Evolutionary conservation across 2,797 vertebrate genomes (phyloP).

Genomic region (Glyptemys insculpta): DNA sequence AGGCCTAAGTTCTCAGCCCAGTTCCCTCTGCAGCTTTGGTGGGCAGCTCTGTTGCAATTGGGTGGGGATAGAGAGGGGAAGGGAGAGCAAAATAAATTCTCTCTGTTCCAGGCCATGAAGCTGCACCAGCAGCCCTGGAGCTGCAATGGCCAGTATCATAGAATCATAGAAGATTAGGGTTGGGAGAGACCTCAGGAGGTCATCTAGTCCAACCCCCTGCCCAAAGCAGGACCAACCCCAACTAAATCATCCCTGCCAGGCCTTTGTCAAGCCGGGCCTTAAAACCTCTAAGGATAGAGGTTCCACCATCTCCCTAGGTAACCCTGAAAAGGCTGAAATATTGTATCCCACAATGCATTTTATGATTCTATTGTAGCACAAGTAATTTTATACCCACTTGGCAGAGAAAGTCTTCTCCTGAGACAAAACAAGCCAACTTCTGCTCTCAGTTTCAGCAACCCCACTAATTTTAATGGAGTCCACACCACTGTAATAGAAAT

Average conservation of each 20-base stretch:
- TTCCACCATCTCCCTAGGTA: too few relatives aligned
- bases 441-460: slow-evolving; percentile 15
- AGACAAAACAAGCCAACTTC: not conserved
- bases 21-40: not conserved
- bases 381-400: not conserved
- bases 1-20: not conserved
- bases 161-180: too few relatives aligned
- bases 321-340: too few relatives aligned
- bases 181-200: too few relatives aligned
- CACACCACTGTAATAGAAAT: not conserved
- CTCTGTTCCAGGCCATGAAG: accelerated
- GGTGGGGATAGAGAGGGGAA: not conserved
- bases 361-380: not conserved
- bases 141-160: not conserved
- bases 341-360: too few relatives aligned
- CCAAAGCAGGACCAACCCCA: too few relatives aligned
- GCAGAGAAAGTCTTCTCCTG: not conserved
- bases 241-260: too few relatives aligned
- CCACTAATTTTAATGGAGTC: not conserved
- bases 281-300: too few relatives aligned
- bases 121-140: not conserved
- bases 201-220: too few relatives aligned
- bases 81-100: not conserved
- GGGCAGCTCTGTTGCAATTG: not conserved
- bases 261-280: too few relatives aligned